A percentile compares a stretch with the other conserved stretches of the same genome.
phyloP scores from a whole-genome alignment of 2,113 vertebrate species.

The Nesogale talazaci region DNA sequence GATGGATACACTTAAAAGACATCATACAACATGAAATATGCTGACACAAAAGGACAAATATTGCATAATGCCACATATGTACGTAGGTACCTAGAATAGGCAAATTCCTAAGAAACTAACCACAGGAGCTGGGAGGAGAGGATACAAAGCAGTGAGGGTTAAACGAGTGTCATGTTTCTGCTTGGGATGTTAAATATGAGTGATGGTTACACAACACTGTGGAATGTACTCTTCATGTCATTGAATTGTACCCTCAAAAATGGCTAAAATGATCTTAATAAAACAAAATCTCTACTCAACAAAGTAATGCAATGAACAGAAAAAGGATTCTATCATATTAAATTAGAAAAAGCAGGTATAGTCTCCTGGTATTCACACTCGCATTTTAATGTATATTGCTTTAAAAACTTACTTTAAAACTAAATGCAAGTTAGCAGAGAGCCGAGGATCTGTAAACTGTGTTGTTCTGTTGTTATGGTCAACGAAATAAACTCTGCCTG shows the following conservation, averaged over 20 bases:
- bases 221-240: neutral
- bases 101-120: neutral
- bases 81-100: neutral
- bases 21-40: neutral
- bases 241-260: neutral
- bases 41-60: neutral
- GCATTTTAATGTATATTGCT: neutral
- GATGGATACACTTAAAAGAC: neutral
- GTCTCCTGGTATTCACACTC: constrained; percentile 38
- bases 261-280: neutral
- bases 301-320: constrained; percentile 49
- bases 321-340: constrained; percentile 1
- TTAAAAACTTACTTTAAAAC: constrained; percentile 94
- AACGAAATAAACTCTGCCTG: constrained; percentile 98
- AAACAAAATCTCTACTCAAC: neutral
- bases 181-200: neutral
- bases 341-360: constrained; percentile 53
- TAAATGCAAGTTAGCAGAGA: constrained; percentile 97
- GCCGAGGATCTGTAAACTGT: constrained; percentile 97
- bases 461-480: constrained; percentile 99
- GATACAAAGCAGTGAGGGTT: neutral
- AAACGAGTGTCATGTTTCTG: neutral
- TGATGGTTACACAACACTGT: neutral
- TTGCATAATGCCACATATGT: neutral
- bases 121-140: neutral